Evolutionary conservation across 1,140 invertebrate genomes (phyloP), one percentile per base, ranked within the genome.

Genomic region (Eumaeus atala): DNA sequence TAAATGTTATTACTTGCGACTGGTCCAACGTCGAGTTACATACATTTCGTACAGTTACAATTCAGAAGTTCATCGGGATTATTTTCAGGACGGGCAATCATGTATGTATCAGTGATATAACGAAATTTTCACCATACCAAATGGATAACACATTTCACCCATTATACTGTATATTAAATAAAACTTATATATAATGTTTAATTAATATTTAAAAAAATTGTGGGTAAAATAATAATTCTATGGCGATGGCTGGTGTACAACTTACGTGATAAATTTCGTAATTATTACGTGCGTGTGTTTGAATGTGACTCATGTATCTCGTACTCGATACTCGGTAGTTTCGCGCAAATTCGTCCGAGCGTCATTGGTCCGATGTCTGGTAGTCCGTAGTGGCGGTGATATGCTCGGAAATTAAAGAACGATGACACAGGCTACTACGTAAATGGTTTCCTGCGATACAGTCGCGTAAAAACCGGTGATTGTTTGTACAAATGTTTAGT

Each of bases 281-380:
- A 74, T 71, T 59, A 57, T 72, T 74, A 70, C 67, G 70, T 69
- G 55, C 48, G 59, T 58, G 49, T 59, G 55, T 62, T 70, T 28
- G 67, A 69, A 75, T 78, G 65, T 85, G 80, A 80, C 65, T 85
- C 82, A 83, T 74, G 56, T 59, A 60, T 38, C n/a, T n/a, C n/a
- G n/a, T n/a, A 6, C 21, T 57, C 58, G 59, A 6, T 28, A 28
- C 56, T 49, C 56, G 55, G 64, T 66, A 63, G 68, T 69, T 85
- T 85, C 82, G 82, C 82, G 82, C 82, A 85, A 61, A 81, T 82
- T 84, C 81, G 62, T 72, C 64, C 70, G 62, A 68, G 62, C 76
- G 72, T 72, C 76, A 77, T 77, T 77, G 71, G 74, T 66, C 66
- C 63, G 54, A 56, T 33, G 61, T 66, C 73, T 69, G 74, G 65